Evolutionary conservation across 2,888 invertebrate species (phyloP), one percentile per base, ranked within the genome.

Genomic region (Frankliniella fusca): DNA sequence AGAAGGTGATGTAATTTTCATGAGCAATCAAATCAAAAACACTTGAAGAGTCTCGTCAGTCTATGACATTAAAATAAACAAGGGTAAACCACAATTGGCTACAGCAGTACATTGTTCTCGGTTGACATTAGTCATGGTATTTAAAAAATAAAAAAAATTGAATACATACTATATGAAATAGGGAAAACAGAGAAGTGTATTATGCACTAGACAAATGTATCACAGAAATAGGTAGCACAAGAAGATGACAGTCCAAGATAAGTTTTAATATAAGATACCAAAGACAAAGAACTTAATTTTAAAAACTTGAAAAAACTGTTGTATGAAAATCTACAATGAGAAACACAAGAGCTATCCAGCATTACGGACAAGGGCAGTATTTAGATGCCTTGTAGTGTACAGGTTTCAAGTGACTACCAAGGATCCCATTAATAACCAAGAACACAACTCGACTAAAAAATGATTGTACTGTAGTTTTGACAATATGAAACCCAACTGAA

Each of bases 161-260:
- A 61, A 20, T 15, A n/a, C 18, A 61, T 15, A 7, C 3, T 18
- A 18, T 61, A 61, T 7, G 61, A 61, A 61, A 61, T 61, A 61
- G n/a, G 18, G 15, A 61, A 61, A 61, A 61, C 61, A 20, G 38
- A 38, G 61, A 61, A 61, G 20, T 61, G 61, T 15, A 61, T 61
- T 61, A n/a, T 23, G 70, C 27, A 76, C 27, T 27, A 76, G 1
- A 5, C 5, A 38, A 38, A 76, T 23, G 70, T 76, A 76, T 76
- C 70, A 76, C 70, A 76, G 70, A 76, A 76, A 76, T 27, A 76
- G 70, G 12, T 23, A 76, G 70, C 70, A 76, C 70, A 23, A 70
- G n/a, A 70, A 76, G 70, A 20, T 18, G n/a, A 76, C 27, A 23
- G 70, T 27, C 70, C 70, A 76, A 76, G 38, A 76, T 27, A 76